Conservation (phyloP, 2,797 vertebrate species). For the Diceros bicornis region DNA sequence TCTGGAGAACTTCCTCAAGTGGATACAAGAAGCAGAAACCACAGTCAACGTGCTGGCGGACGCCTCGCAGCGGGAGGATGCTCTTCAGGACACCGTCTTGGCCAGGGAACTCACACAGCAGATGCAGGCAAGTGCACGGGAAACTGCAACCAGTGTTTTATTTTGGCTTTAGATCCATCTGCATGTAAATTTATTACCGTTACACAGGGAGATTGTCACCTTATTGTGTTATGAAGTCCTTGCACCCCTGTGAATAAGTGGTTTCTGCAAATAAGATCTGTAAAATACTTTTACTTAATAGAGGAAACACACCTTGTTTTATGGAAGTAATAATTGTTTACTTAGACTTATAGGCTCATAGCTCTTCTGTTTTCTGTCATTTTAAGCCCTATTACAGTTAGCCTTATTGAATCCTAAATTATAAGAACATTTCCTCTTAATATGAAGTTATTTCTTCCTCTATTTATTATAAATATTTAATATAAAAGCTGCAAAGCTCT, state of each 20-base stretch:
- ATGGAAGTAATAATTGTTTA: slow-evolving; percentile 57
- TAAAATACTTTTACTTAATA: slow-evolving; percentile 31
- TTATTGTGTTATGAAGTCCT: neutral
- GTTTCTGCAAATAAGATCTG: slow-evolving; percentile 37
- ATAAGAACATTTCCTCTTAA: slow-evolving; percentile 60
- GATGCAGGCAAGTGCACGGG: slow-evolving; percentile 91
- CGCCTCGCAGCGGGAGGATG: slow-evolving; percentile 94
- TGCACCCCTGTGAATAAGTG: neutral
- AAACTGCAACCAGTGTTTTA: neutral
- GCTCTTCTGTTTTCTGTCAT: slow-evolving; percentile 54
- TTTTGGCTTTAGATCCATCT: neutral
- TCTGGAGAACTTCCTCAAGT: slow-evolving; percentile 97
- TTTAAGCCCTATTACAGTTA: slow-evolving; percentile 23
- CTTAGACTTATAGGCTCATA: neutral
- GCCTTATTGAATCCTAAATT: slow-evolving; percentile 60
- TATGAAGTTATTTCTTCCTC: slow-evolving; percentile 40
- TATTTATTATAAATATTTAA: slow-evolving; percentile 54
- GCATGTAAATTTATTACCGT: neutral
- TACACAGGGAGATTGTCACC: neutral
- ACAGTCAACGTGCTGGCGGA: slow-evolving; percentile 95
- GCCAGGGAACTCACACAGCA: slow-evolving; percentile 93
- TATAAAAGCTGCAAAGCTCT: neutral
- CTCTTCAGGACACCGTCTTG: slow-evolving; percentile 92
- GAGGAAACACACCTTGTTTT: slow-evolving; percentile 41
- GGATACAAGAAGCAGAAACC: slow-evolving; percentile 97